Percentiles rank a stretch among this genome's conserved stretches.
Evolutionary conservation across 1,140 invertebrate species (phyloP).

Genomic region (Bombyx mandarina): DNA sequence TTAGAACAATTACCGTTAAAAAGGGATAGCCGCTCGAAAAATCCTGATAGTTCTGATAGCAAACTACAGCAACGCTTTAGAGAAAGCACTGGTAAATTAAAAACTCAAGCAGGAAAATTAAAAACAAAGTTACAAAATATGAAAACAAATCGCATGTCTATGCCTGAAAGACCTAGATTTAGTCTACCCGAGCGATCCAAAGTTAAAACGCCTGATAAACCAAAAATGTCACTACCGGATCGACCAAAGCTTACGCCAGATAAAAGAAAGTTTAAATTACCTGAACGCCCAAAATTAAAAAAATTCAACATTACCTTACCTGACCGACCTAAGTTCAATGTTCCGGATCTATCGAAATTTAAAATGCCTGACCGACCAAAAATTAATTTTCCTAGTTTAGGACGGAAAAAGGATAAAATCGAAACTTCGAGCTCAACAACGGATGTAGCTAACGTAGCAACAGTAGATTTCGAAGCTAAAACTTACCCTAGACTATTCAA

Average conservation of each 20-base stretch:
- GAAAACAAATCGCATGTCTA: constrained; percentile 69
- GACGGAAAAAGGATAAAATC: constrained; percentile 46
- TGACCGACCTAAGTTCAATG: constrained; percentile 72
- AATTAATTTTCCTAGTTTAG: constrained; percentile 67
- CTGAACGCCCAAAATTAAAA: constrained; percentile 73
- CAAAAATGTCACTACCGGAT: constrained; percentile 72
- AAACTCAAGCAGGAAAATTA: constrained; percentile 73
- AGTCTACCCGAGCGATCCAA: constrained; percentile 69
- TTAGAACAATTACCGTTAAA: constrained; percentile 76
- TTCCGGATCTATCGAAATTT: constrained; percentile 75
- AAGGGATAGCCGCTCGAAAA: constrained; percentile 72
- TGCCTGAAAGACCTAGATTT: constrained; percentile 71
- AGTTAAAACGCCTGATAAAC: constrained; percentile 73
- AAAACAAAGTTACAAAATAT: constrained; percentile 74
- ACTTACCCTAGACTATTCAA: constrained; percentile 83
- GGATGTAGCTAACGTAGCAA: constrained; percentile 63
- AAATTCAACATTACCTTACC: constrained; percentile 68
- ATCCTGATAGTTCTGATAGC: constrained; percentile 44
- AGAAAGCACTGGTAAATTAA: constrained; percentile 72
- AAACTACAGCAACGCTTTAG: constrained; percentile 71
- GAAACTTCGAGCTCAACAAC: constrained; percentile 52
- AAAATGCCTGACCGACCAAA: constrained; percentile 75
- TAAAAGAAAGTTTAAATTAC: constrained; percentile 71
- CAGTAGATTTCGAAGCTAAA: constrained; percentile 79
- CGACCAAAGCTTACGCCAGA: constrained; percentile 72